Conservation (phyloP, 2,797 vertebrate genomes). For the Mormyrops attenuatus region DNA sequence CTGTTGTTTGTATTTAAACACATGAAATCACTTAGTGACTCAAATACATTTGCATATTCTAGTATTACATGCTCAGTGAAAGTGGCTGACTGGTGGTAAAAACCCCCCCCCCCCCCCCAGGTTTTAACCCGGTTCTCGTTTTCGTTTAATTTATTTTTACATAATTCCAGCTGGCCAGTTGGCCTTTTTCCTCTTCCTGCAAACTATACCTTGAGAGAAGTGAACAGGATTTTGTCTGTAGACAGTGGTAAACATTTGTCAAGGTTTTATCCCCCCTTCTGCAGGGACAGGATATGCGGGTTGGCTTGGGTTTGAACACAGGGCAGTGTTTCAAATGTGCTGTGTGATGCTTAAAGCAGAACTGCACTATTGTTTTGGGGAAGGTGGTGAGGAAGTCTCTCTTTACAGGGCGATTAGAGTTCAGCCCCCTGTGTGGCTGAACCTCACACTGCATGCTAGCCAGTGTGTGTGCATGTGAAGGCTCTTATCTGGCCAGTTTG, state of each 20-base stretch:
- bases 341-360: background rate
- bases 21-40: background rate
- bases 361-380: background rate
- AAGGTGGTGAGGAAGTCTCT: background rate
- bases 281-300: background rate
- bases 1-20: background rate
- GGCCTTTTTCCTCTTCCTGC: background rate
- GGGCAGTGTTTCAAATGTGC: background rate
- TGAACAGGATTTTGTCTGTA: background rate
- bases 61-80: background rate
- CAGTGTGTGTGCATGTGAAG: background rate
- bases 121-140: background rate
- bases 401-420: background rate
- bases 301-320: background rate
- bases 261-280: background rate
- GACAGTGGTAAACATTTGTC: background rate
- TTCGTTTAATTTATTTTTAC: background rate
- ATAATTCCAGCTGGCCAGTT: background rate
- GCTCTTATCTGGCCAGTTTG: background rate
- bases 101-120: background rate
- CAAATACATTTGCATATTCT: background rate
- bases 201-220: background rate
- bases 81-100: background rate
- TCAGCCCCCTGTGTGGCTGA: background rate
- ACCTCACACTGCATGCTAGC: background rate